Evolutionary conservation across 2,113 vertebrate species (phyloP), one percentile per base, ranked within the genome.

Genomic region (Leptocoma aspasia): DNA sequence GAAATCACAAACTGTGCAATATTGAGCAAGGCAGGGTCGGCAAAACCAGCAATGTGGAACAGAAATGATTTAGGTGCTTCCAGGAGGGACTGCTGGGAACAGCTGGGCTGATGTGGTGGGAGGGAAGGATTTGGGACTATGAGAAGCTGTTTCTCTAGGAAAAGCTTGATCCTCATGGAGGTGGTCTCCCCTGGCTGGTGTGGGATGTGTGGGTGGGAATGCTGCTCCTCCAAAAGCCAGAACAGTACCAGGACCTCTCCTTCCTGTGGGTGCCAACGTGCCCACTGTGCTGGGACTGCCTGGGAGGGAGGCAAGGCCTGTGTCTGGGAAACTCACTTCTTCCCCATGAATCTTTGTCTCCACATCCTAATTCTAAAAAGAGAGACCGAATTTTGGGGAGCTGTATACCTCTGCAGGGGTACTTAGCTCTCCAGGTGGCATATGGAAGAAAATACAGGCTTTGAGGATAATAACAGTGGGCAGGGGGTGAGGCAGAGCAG

Each of bases 181-280:
- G 6, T 50, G 78, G 3, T 45, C 5, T 73, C 19, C 35, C 12
- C 24, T 70, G 70, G 24, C 60, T 47, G 35, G 2, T 35, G 47
- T 56, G 60, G 54, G 15, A 14, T 50, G 21, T 9, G 12, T 27
- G 56, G 27, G 3, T 52, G 28, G 44, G n/a, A 26, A 3, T 19
- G 19, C 68, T 79, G 54, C 78, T 79, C 45, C n/a, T 42, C 44
- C 22, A 20, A 5, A 1, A 52, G 39, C 42, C 89, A 71, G 28
- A 24, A 12, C 1, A 7, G 66, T 45, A 65, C 41, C 64, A 28
- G 52, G 20, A 24, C 35, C 52, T 53, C 53, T 56, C 86, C 57
- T 50, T 21, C 10, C 27, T 4, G 0, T 3, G 53, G 16, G 26
- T 42, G 41, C 57, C 72, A 50, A 2, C 0, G 0, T 66, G 17